phyloP scores from a whole-genome alignment of 1,140 invertebrate genomes.

The Caerostris extrusa region DNA sequence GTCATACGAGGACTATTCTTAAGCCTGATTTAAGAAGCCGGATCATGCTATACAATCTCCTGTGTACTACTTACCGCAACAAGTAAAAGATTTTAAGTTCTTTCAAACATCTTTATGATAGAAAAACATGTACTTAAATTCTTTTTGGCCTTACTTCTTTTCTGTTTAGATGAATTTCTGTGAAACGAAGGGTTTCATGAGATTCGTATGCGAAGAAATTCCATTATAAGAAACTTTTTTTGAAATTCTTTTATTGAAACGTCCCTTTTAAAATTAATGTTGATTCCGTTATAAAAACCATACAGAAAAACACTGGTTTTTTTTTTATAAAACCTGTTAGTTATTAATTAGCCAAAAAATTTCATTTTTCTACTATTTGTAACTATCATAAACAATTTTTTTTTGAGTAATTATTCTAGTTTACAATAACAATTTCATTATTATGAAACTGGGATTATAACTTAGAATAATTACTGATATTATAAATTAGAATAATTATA shows the following conservation, averaged over 20 bases:
- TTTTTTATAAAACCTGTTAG: too few species aligned
- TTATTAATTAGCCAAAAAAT: too few species aligned
- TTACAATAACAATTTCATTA: too few species aligned
- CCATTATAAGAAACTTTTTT: neutral
- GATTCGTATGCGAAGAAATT: neutral
- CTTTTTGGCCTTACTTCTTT: neutral
- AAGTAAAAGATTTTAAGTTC: neutral
- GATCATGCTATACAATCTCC: neutral
- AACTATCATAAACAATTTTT: too few species aligned
- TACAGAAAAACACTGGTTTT: too few species aligned
- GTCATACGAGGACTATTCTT: slow-evolving; percentile 22
- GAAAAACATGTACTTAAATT: neutral
- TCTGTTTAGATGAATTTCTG: neutral
- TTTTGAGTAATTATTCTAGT: too few species aligned
- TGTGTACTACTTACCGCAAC: neutral
- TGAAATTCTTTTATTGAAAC: neutral
- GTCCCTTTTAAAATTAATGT: neutral
- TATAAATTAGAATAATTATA: too few species aligned
- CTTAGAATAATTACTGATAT: too few species aligned
- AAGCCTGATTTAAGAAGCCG: slow-evolving; percentile 9
- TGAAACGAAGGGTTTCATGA: neutral
- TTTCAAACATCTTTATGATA: neutral
- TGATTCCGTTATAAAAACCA: too few species aligned
- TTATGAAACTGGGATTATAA: too few species aligned
- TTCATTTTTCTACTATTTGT: too few species aligned